Evolutionary conservation across 2,113 vertebrate genomes (phyloP).

Genomic region (Geococcyx californianus): DNA sequence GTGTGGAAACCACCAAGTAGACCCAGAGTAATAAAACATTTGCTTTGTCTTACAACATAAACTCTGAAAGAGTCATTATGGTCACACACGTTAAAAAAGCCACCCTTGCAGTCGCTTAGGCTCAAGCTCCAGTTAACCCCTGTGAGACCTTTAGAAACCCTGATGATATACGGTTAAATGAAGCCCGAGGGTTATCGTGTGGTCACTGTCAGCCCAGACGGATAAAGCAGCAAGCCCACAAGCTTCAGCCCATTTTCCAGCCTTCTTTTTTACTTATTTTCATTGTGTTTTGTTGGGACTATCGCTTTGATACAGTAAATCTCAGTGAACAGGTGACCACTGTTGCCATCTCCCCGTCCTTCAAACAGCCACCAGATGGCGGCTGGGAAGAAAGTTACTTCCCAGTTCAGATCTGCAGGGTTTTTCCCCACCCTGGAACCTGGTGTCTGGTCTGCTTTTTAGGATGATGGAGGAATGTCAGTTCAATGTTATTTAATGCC

Average conservation of each 20-base stretch:
- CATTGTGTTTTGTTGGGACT: not conserved
- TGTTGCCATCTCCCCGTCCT: not conserved
- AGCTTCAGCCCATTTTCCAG: not conserved
- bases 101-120: not conserved
- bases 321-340: not conserved
- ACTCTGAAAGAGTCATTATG: not conserved
- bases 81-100: not conserved
- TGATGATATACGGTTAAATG: not conserved
- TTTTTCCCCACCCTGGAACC: not conserved
- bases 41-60: not conserved
- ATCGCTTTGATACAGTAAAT: not conserved
- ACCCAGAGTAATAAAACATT: constrained; percentile 60
- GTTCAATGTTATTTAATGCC: not conserved
- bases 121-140: not conserved
- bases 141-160: not conserved
- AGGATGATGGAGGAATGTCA: not conserved
- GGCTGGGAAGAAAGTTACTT: not conserved
- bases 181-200: not conserved
- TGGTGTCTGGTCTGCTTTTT: not conserved
- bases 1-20: constrained; percentile 23
- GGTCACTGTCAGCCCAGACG: not conserved
- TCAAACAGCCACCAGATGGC: not conserved
- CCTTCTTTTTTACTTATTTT: not conserved
- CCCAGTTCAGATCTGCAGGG: not conserved
- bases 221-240: not conserved